These are phyloP conservation scores for Synanthedon myopaeformis DNA, from an alignment of 2,888 invertebrate species.

Conservation along the genomic window DNA sequence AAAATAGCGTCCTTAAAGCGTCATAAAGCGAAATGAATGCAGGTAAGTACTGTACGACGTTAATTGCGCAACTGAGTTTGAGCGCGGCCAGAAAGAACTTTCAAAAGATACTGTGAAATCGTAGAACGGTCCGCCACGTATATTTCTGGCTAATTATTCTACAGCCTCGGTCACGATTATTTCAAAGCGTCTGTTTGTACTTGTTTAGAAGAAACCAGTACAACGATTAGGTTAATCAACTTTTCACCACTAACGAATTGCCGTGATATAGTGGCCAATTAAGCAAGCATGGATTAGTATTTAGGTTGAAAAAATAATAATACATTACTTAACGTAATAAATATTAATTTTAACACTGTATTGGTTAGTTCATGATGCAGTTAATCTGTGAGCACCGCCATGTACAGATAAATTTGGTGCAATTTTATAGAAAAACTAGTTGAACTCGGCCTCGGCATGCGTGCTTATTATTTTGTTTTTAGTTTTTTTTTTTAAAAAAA, in stretches of 20 bases:
- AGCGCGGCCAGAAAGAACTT: conserved; percentile 40
- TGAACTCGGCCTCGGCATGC: no score
- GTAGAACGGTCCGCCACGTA: conserved; percentile 28
- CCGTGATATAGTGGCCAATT: conserved; percentile 1
- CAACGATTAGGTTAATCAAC: conserved; percentile 14
- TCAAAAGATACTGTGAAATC: conserved; percentile 62
- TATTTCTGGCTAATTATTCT: conserved; percentile 55
- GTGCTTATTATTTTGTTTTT: no score
- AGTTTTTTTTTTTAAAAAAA: no score
- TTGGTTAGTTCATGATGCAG: no score
- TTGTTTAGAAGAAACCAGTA: conserved; percentile 20
- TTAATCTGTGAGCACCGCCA: no score
- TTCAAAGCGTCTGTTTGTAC: conserved; percentile 23
- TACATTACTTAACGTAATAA: no score
- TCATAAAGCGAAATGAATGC: conserved; percentile 20
- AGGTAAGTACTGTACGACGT: conserved; percentile 4
- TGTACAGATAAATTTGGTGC: no score
- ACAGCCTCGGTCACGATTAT: conserved; percentile 51
- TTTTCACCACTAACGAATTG: conserved; percentile 10
- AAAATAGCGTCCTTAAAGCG: conserved; percentile 24
- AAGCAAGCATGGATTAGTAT: not conserved
- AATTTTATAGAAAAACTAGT: no score
- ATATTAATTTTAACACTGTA: no score
- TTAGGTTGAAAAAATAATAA: no score
- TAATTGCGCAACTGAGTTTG: conserved; percentile 30